These are phyloP conservation scores for Gerris buenoi DNA, from an alignment of 1,140 invertebrate species.

Conservation along the genomic window DNA sequence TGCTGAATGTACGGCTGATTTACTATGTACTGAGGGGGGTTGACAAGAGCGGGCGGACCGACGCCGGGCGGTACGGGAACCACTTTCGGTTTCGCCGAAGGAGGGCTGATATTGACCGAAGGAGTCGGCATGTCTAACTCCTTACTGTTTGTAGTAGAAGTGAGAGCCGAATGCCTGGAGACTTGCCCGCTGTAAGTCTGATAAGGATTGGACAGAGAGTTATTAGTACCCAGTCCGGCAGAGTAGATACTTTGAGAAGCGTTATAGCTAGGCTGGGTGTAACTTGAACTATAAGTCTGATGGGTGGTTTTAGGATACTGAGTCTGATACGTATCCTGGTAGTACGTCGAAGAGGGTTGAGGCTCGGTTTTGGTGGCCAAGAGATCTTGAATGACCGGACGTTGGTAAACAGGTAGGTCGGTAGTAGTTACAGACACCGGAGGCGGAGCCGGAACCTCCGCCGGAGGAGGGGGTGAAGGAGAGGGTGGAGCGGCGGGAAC, in stretches of 20 bases:
- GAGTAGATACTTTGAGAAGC: conserved; percentile 1
- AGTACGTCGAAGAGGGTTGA: neutral
- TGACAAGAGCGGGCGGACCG: neutral
- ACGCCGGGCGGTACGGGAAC: neutral
- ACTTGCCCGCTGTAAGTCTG: neutral
- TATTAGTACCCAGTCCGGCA: neutral
- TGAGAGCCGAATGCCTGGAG: neutral
- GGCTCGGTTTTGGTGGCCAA: neutral
- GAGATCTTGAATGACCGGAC: neutral
- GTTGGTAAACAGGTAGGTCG: neutral
- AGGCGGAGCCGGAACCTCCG: neutral
- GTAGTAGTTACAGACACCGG: neutral
- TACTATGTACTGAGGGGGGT: neutral
- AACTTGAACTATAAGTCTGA: neutral
- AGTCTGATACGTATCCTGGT: neutral
- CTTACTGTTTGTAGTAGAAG: conserved; percentile 1
- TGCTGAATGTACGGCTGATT: neutral
- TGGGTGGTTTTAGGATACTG: conserved; percentile 1
- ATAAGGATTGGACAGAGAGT: neutral
- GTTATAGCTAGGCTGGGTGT: neutral
- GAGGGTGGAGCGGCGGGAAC: neutral
- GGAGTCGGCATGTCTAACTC: neutral
- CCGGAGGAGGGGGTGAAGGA: neutral
- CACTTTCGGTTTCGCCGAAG: neutral
- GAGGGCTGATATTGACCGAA: neutral